Evolutionary conservation across 2,797 vertebrate genomes (phyloP).

Genomic region (Numenius phaeopus): DNA sequence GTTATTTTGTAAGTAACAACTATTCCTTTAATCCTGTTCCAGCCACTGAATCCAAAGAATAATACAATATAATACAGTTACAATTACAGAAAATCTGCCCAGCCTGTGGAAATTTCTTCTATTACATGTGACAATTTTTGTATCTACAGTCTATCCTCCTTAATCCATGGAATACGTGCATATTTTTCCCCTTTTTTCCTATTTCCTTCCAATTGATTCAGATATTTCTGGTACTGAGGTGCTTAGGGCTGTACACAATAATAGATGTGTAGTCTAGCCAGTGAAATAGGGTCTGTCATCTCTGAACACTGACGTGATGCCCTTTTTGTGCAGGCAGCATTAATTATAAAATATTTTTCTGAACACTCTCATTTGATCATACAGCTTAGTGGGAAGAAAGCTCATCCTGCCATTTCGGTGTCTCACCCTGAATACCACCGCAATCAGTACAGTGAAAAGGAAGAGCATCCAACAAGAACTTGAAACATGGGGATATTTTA

Average conservation of each 20-base stretch:
- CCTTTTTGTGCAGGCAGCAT: not conserved
- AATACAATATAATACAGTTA: not conserved
- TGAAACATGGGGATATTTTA: slow-evolving; percentile 57
- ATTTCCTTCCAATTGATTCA: not conserved
- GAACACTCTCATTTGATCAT: not conserved
- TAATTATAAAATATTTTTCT: slow-evolving; percentile 51
- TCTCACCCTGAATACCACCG: slow-evolving; percentile 4
- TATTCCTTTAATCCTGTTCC: not conserved
- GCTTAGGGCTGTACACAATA: not conserved
- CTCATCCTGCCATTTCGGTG: not conserved
- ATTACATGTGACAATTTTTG: not conserved
- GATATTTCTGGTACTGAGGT: slow-evolving; percentile 3
- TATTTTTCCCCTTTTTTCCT: not conserved
- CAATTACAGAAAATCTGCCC: not conserved
- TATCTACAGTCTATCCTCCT: not conserved
- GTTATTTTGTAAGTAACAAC: not conserved
- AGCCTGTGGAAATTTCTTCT: not conserved
- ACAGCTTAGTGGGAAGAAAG: not conserved
- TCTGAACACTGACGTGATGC: slow-evolving; percentile 15
- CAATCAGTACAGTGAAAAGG: slow-evolving; percentile 22
- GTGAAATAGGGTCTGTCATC: slow-evolving; percentile 22
- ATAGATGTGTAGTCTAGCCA: slow-evolving; percentile 48
- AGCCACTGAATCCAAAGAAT: not conserved
- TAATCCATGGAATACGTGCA: not conserved
- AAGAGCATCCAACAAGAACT: slow-evolving; percentile 15